Evolutionary conservation across 92 coral and sea anemone genomes (phyloP).

Genomic region (Zoanthus gigantus): DNA sequence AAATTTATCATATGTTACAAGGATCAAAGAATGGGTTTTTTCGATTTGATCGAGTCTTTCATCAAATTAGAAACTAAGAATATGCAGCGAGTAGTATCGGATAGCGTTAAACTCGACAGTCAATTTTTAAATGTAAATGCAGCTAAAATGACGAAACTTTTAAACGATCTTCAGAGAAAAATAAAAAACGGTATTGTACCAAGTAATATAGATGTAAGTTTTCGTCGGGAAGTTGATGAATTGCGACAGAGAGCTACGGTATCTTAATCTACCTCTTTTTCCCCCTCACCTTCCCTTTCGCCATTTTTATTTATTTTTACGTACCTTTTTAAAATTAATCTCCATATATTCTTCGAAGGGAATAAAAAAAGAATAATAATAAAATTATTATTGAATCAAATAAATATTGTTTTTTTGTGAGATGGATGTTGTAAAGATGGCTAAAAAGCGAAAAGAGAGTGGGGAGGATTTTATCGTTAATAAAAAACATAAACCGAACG

Average conservation of each 20-base stretch:
- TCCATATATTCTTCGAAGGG: too few relatives aligned
- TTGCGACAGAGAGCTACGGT: neutral
- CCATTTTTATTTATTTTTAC: neutral
- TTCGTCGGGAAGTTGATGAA: neutral
- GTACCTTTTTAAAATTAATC: neutral
- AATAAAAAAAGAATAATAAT: too few relatives aligned
- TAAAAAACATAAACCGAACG: neutral
- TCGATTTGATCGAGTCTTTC: neutral
- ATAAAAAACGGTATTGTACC: neutral
- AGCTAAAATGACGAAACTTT: neutral
- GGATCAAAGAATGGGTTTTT: neutral
- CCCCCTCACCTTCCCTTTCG: neutral
- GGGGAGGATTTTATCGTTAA: neutral
- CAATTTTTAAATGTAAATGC: too few relatives aligned
- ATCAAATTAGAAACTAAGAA: too few relatives aligned
- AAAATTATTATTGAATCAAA: too few relatives aligned
- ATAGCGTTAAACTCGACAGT: neutral
- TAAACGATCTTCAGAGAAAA: neutral
- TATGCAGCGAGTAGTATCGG: neutral
- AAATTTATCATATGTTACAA: neutral
- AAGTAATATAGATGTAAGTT: neutral
- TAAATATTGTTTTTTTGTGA: too few relatives aligned
- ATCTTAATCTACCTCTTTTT: neutral
- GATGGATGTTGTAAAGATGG: too few relatives aligned
- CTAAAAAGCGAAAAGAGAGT: neutral